A percentile compares a stretch with the other conserved stretches of the same genome.
Evolutionary conservation across 2,797 vertebrate species (phyloP).

Genomic region (Tolypeutes matacus): DNA sequence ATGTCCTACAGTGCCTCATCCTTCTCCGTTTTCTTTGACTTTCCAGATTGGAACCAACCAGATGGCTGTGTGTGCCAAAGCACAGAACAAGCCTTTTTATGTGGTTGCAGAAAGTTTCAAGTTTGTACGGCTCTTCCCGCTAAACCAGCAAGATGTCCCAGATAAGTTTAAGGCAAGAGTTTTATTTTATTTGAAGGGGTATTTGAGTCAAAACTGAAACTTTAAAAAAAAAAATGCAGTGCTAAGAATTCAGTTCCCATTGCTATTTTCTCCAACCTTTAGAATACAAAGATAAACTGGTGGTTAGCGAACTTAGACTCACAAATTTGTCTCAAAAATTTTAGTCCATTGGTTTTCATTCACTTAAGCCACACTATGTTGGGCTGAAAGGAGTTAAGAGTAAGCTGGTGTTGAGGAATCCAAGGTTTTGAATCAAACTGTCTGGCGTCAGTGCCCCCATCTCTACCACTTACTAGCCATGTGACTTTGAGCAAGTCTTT

Average conservation of each 20-base stretch:
- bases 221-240: not conserved
- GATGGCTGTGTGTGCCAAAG: conserved; percentile 96
- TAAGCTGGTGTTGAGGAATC: not conserved
- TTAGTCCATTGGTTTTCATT: not conserved
- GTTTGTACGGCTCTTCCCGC: conserved; percentile 97
- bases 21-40: not conserved
- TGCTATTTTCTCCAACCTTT: not conserved
- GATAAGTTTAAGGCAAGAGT: conserved; percentile 95
- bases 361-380: not conserved
- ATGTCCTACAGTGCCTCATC: not conserved
- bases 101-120: conserved; percentile 99
- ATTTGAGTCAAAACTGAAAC: not conserved
- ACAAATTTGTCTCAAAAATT: not conserved
- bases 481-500: not conserved
- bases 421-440: not conserved
- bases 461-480: not conserved
- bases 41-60: conserved; percentile 98
- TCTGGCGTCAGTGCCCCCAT: not conserved
- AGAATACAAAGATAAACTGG: not conserved
- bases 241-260: not conserved
- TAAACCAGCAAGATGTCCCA: conserved; percentile 97
- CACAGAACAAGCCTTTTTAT: conserved; percentile 98
- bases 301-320: not conserved
- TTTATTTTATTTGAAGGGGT: not conserved
- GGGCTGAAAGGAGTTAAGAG: not conserved